phyloP scores from a whole-genome alignment of 2,888 invertebrate genomes.

The Chymomyza amoena region DNA sequence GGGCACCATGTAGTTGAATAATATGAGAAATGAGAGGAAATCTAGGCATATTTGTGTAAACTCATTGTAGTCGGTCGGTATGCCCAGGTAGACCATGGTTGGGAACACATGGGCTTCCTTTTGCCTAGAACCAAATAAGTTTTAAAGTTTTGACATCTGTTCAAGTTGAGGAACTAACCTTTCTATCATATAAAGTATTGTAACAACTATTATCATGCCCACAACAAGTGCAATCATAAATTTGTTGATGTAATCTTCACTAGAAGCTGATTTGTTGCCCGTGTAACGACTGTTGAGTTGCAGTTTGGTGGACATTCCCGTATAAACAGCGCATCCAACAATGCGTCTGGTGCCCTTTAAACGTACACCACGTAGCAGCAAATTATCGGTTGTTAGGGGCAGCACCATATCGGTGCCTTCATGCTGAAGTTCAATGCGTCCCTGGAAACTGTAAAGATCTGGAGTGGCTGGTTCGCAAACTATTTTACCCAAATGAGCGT shows the following conservation, averaged over 20 bases:
- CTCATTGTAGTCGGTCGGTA: constrained; percentile 56
- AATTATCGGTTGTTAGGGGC: constrained; percentile 84
- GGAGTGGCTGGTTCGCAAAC: constrained; percentile 87
- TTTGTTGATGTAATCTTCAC: constrained; percentile 84
- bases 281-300: constrained; percentile 88
- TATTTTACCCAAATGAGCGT: constrained; percentile 80
- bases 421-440: constrained; percentile 78
- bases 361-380: constrained; percentile 87
- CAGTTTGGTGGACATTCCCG: constrained; percentile 89
- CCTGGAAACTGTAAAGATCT: constrained; percentile 89
- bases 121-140: constrained; percentile 53
- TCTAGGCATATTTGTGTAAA: constrained; percentile 80
- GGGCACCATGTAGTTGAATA: constrained; percentile 91
- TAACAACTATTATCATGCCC: constrained; percentile 82
- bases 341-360: constrained; percentile 89
- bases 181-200: constrained; percentile 82
- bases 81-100: constrained; percentile 76
- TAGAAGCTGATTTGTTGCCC: constrained; percentile 86
- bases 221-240: constrained; percentile 85
- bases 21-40: constrained; percentile 85
- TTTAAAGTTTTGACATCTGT: background rate
- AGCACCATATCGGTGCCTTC: constrained; percentile 60
- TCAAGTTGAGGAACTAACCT: constrained; percentile 63
- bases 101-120: constrained; percentile 64
- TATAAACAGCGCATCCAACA: constrained; percentile 89